A percentile compares a stretch with the other conserved stretches of the same genome.
Conservation (phyloP, 2,888 invertebrate genomes). For the Rhodophaea formosa region DNA sequence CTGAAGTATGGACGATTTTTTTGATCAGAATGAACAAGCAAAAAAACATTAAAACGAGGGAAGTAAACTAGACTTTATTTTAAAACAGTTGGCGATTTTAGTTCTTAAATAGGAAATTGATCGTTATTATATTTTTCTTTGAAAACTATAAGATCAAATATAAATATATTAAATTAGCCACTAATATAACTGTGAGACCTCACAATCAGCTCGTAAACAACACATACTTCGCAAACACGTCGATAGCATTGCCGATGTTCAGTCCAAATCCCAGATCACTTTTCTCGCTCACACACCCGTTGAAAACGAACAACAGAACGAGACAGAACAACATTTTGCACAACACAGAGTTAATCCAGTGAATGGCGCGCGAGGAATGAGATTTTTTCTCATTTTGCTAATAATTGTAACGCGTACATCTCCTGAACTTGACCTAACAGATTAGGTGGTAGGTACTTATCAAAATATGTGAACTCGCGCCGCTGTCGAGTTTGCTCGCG, state of each 20-base stretch:
- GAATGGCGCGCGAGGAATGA: slow-evolving; percentile 57
- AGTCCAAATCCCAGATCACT: slow-evolving; percentile 62
- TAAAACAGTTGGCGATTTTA: too few species aligned
- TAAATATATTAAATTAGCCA: too few species aligned
- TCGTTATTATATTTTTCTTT: too few species aligned
- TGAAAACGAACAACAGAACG: slow-evolving; percentile 44
- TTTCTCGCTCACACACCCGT: slow-evolving; percentile 52
- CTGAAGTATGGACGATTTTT: too few species aligned
- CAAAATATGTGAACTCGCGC: slow-evolving; percentile 22
- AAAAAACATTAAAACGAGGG: too few species aligned
- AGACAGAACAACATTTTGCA: slow-evolving; percentile 38
- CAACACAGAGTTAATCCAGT: slow-evolving; percentile 33
- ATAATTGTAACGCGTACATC: slow-evolving; percentile 54
- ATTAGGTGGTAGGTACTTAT: slow-evolving; percentile 52
- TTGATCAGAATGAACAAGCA: too few species aligned
- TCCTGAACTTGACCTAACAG: slow-evolving; percentile 73
- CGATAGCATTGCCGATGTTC: slow-evolving; percentile 69
- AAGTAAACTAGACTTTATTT: too few species aligned
- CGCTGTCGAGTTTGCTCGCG: not conserved
- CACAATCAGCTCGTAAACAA: not conserved
- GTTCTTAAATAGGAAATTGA: too few species aligned
- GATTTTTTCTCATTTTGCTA: slow-evolving; percentile 72
- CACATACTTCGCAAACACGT: slow-evolving; percentile 75
- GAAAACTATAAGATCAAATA: too few species aligned
- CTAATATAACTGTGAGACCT: not conserved